phyloP scores from a whole-genome alignment of 2,888 invertebrate genomes.

The Podotricha telesiphe region DNA sequence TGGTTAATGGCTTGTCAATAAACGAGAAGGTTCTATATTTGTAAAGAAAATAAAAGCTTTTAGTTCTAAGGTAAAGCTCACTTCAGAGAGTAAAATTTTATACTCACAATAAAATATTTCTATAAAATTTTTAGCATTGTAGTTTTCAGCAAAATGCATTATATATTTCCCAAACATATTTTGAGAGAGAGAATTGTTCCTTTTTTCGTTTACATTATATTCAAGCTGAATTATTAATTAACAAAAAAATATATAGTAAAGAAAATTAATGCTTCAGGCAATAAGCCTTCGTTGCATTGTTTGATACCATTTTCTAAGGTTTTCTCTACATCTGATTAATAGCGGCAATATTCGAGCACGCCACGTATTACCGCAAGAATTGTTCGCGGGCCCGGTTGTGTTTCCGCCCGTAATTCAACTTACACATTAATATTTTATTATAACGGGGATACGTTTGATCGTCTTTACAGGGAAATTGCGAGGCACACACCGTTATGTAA shows the following conservation, averaged over 20 bases:
- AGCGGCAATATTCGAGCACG: constrained; percentile 71
- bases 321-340: constrained; percentile 70
- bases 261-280: constrained; percentile 4
- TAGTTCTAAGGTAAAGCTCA: neutral
- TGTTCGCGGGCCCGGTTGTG: constrained; percentile 54
- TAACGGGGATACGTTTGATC: constrained; percentile 33
- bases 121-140: constrained; percentile 4
- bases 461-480: constrained; percentile 11
- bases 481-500: neutral
- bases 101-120: neutral
- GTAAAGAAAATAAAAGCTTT: constrained; percentile 14
- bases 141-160: neutral
- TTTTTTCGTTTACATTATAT: neutral
- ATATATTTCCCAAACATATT: neutral
- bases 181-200: neutral
- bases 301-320: constrained; percentile 60
- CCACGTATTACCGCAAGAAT: constrained; percentile 64
- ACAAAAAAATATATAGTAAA: neutral
- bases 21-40: neutral
- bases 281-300: constrained; percentile 19
- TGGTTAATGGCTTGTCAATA: neutral
- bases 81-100: constrained; percentile 8
- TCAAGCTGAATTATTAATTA: neutral
- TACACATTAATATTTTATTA: constrained; percentile 53
- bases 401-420: constrained; percentile 51